These are phyloP conservation scores for Polyodon spathula DNA, from an alignment of 2,113 vertebrate species.

Conservation along the genomic window DNA sequence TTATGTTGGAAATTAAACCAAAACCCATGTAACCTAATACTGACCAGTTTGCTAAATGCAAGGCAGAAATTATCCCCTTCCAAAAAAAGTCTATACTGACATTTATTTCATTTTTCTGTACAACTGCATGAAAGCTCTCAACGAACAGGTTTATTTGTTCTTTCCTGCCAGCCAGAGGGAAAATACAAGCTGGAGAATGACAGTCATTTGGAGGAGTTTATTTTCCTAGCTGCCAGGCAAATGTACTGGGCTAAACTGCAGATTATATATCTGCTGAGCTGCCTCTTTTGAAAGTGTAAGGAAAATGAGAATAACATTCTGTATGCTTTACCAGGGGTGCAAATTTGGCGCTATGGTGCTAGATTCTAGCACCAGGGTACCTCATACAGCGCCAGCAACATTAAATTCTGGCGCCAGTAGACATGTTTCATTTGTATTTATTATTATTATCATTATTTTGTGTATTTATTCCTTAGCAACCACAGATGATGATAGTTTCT, in stretches of 20 bases:
- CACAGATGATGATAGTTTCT: no score
- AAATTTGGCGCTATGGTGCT: no score
- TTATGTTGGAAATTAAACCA: background rate
- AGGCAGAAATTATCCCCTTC: background rate
- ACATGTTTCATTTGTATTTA: no score
- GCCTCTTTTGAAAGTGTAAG: background rate
- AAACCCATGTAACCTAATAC: background rate
- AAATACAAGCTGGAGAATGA: no score
- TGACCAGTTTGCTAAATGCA: constrained; percentile 1
- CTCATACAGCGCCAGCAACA: no score
- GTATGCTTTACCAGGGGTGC: no score
- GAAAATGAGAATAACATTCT: background rate
- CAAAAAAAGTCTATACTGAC: background rate
- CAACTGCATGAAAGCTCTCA: background rate
- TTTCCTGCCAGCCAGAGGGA: background rate
- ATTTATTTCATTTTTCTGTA: no score
- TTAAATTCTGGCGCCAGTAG: no score
- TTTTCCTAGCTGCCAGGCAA: background rate
- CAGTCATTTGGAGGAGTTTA: background rate
- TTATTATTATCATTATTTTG: no score
- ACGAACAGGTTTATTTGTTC: background rate
- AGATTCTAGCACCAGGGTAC: no score
- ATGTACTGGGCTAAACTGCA: background rate
- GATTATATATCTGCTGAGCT: background rate
- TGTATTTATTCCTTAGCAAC: no score